phyloP scores from a whole-genome alignment of 2,113 vertebrate species.

The Antechinus flavipes region DNA sequence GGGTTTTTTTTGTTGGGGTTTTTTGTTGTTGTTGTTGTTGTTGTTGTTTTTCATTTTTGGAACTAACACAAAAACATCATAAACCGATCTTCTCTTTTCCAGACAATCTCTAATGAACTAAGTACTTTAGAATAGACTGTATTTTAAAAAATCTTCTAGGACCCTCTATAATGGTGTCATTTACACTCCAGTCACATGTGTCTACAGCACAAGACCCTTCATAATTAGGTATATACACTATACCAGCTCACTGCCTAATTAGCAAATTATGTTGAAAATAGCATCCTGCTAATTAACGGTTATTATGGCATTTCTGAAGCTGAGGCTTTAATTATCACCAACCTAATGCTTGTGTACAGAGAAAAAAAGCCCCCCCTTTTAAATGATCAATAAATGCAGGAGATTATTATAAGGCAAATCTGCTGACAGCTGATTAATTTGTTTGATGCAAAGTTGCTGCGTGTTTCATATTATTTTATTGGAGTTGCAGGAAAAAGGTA shows the following conservation, averaged over 20 bases:
- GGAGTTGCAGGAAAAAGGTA: constrained; percentile 91
- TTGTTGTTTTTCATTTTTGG: constrained; percentile 24
- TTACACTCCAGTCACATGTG: constrained; percentile 95
- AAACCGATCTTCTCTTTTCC: constrained; percentile 18
- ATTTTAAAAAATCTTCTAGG: constrained; percentile 83
- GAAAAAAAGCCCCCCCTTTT: constrained; percentile 75
- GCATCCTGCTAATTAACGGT: constrained; percentile 99
- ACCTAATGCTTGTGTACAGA: constrained; percentile 91
- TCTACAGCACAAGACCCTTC: constrained; percentile 90
- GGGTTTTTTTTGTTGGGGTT: background rate
- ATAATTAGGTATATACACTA: constrained; percentile 96
- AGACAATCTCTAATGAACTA: constrained; percentile 73
- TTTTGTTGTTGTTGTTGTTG: background rate
- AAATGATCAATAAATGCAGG: constrained; percentile 92
- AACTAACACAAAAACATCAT: constrained; percentile 44
- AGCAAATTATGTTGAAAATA: constrained; percentile 99
- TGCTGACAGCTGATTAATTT: constrained; percentile 91
- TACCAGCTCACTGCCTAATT: constrained; percentile 95
- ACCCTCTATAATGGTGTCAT: constrained; percentile 92
- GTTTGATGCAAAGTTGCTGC: constrained; percentile 92
- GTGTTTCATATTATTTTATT: constrained; percentile 93
- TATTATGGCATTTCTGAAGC: constrained; percentile 99
- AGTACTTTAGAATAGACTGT: constrained; percentile 81
- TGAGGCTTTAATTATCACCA: constrained; percentile 98
- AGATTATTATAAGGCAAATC: constrained; percentile 91